A percentile compares a stretch with the other conserved stretches of the same genome.
Evolutionary conservation across 2,888 invertebrate genomes (phyloP).

Genomic region (Eupeodes latifasciatus): DNA sequence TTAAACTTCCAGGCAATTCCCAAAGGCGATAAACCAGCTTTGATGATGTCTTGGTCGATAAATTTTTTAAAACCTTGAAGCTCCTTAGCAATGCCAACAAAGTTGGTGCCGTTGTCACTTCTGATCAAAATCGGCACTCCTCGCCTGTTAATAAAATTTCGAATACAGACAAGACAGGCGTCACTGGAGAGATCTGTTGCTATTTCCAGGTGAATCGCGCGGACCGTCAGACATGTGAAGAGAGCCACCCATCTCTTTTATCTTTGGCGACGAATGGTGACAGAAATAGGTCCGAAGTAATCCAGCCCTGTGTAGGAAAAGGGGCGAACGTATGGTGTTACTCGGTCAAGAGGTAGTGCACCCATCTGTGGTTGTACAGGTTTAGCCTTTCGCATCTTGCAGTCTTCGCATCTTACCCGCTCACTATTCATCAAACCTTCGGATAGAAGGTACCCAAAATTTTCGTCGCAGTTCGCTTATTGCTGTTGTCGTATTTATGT

Average conservation of each 20-base stretch:
- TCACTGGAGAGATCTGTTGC: too few relatives aligned
- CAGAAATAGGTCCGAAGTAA: too few relatives aligned
- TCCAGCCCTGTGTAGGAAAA: too few relatives aligned
- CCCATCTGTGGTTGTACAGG: too few relatives aligned
- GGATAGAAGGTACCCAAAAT: too few relatives aligned
- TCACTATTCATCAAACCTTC: too few relatives aligned
- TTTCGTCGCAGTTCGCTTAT: too few relatives aligned
- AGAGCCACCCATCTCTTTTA: constrained; percentile 70
- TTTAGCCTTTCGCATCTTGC: too few relatives aligned
- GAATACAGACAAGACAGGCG: too few relatives aligned
- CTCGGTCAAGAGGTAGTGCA: too few relatives aligned
- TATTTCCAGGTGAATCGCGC: constrained; percentile 63
- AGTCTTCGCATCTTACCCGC: too few relatives aligned
- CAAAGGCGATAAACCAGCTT: neutral
- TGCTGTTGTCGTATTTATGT: constrained; percentile 2
- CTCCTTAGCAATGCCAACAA: neutral
- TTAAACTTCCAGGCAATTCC: constrained; percentile 43
- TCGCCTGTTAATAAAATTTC: constrained; percentile 69
- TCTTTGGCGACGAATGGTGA: constrained; percentile 42
- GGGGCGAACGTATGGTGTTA: too few relatives aligned
- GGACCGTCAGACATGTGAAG: constrained; percentile 58
- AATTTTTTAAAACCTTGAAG: constrained; percentile 1
- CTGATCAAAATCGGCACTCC: neutral
- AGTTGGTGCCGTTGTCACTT: neutral
- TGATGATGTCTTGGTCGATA: constrained; percentile 3